Conservation (phyloP, 2,888 invertebrate species). For the Oscheius sp. region DNA sequence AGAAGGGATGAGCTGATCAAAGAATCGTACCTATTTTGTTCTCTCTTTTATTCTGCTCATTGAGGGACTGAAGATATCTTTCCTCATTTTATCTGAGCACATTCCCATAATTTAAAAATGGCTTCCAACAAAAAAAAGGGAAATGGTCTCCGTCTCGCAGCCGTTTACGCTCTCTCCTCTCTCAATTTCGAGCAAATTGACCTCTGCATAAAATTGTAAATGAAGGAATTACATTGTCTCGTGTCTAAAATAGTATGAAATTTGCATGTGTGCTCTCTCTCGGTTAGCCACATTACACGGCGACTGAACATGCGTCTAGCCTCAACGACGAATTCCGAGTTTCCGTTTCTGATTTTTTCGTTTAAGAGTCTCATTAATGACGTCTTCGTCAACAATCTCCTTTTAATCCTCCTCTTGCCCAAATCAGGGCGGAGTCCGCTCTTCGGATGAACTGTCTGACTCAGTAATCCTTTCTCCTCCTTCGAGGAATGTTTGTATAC, state of each 20-base stretch:
- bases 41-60: not conserved
- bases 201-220: constrained; percentile 29
- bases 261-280: not conserved
- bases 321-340: no score
- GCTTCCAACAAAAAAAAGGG: not conserved
- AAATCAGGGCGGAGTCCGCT: no score
- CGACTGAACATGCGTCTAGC: not conserved
- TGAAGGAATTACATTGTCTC: not conserved
- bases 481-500: not conserved
- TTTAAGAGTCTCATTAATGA: not conserved
- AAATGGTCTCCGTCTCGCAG: constrained; percentile 12
- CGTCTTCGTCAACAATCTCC: not conserved
- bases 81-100: not conserved
- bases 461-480: not conserved
- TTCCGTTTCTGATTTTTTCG: not conserved
- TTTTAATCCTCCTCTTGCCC: no score
- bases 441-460: not conserved
- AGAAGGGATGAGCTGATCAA: not conserved
- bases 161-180: not conserved
- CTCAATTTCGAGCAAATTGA: constrained; percentile 23
- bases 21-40: not conserved
- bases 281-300: not conserved
- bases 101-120: constrained; percentile 19
- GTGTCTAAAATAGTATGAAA: not conserved
- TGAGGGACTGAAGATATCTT: not conserved